Evolutionary conservation across 2,797 vertebrate species (phyloP).

Genomic region (Clarias fuscus): DNA sequence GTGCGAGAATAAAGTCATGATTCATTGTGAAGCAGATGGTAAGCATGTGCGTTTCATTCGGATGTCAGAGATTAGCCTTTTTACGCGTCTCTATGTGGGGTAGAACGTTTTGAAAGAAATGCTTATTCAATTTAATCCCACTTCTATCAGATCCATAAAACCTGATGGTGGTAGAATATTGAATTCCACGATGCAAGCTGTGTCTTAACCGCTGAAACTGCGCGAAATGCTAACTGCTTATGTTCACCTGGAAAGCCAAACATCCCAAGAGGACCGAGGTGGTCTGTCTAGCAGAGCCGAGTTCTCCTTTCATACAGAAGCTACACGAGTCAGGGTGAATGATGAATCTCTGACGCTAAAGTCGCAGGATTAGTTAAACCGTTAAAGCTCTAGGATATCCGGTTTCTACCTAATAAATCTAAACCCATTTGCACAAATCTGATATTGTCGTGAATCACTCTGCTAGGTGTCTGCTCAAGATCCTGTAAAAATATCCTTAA

Average conservation of each 20-base stretch:
- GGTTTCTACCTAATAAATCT: conserved; percentile 43
- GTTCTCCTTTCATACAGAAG: conserved; percentile 17
- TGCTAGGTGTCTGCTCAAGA: conserved; percentile 21
- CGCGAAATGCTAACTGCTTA: not conserved
- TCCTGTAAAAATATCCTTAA: conserved; percentile 31
- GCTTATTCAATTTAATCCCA: not conserved
- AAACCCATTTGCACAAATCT: conserved; percentile 17
- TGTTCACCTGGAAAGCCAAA: not conserved
- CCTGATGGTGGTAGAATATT: not conserved
- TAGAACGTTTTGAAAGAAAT: not conserved
- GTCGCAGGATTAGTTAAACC: conserved; percentile 27
- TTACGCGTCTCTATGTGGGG: not conserved
- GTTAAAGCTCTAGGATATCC: conserved; percentile 33
- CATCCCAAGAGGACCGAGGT: not conserved
- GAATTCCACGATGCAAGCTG: not conserved
- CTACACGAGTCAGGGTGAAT: conserved; percentile 17
- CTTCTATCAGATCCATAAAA: not conserved
- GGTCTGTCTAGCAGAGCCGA: not conserved
- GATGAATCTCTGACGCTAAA: conserved; percentile 12
- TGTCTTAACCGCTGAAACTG: not conserved
- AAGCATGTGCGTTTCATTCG: conserved; percentile 14
- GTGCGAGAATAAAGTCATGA: conserved; percentile 35
- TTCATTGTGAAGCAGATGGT: conserved; percentile 25
- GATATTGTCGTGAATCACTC: conserved; percentile 41
- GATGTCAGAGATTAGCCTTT: not conserved